A percentile compares a stretch with the other conserved stretches of the same genome.
Conservation (phyloP, 2,888 invertebrate genomes). For the Platynereis dumerilii region DNA sequence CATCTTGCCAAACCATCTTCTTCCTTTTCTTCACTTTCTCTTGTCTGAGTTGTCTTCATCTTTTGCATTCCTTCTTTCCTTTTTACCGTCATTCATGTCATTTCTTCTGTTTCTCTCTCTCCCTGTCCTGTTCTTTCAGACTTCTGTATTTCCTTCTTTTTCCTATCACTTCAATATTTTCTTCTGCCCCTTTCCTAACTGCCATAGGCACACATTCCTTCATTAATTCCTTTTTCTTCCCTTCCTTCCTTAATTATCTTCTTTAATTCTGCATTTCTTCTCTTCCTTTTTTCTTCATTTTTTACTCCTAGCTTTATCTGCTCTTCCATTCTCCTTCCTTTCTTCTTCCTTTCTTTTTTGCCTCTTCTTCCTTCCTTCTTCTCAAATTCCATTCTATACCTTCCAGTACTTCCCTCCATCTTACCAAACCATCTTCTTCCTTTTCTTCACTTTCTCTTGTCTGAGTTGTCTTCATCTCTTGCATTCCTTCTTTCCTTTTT, state of each 20-base stretch:
- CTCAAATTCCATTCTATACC: not conserved
- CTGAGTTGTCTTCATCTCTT: no score
- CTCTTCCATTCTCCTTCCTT: no score
- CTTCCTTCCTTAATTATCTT: not conserved
- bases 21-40: slow-evolving; percentile 3
- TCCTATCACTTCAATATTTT: not conserved
- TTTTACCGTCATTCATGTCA: not conserved
- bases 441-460: no score
- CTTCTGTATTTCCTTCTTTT: not conserved
- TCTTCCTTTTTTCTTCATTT: no score
- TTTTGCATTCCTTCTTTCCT: not conserved
- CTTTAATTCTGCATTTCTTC: not conserved
- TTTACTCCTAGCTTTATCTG: no score
- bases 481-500: no score
- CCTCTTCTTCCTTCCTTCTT: slow-evolving; percentile 5
- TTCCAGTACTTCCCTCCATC: no score
- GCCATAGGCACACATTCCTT: not conserved
- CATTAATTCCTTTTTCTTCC: not conserved
- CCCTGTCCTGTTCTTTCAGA: not conserved
- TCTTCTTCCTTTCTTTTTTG: no score
- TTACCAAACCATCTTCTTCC: no score
- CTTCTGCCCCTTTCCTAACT: not conserved
- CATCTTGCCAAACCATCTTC: not conserved
- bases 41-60: not conserved
- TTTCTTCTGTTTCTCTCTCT: not conserved